These are phyloP conservation scores for Gymnocheta viridis DNA, from an alignment of 2,888 invertebrate species.

Conservation along the genomic window DNA sequence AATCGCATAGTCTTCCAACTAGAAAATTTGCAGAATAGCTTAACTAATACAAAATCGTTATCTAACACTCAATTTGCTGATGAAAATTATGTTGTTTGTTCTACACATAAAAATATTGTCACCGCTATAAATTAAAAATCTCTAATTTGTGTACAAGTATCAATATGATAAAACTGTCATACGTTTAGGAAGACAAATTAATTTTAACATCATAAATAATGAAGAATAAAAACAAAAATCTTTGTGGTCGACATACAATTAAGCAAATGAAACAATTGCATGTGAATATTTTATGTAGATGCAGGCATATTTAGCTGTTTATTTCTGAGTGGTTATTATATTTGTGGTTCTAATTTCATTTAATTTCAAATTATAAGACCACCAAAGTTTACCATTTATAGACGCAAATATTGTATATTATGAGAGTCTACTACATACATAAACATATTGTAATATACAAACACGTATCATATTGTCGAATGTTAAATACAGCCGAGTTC, in stretches of 20 bases:
- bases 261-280: slow-evolving; percentile 20
- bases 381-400: slow-evolving; percentile 52
- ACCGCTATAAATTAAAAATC: neutral
- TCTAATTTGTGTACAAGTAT: neutral
- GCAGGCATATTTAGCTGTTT: neutral
- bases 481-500: too few species aligned
- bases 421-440: neutral
- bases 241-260: slow-evolving; percentile 54
- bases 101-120: too few species aligned
- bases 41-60: too few species aligned
- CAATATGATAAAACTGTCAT: neutral
- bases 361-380: slow-evolving; percentile 65
- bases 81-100: too few species aligned
- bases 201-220: slow-evolving; percentile 14
- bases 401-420: slow-evolving; percentile 47
- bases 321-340: slow-evolving; percentile 47
- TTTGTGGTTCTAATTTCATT: slow-evolving; percentile 52
- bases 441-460: too few species aligned
- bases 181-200: neutral
- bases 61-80: too few species aligned
- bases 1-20: too few species aligned
- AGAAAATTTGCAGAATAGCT: too few species aligned
- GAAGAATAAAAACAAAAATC: slow-evolving; percentile 22
- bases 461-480: too few species aligned
- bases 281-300: slow-evolving; percentile 17